Evolutionary conservation across 2,113 vertebrate genomes (phyloP).

Genomic region (Bubo bubo): DNA sequence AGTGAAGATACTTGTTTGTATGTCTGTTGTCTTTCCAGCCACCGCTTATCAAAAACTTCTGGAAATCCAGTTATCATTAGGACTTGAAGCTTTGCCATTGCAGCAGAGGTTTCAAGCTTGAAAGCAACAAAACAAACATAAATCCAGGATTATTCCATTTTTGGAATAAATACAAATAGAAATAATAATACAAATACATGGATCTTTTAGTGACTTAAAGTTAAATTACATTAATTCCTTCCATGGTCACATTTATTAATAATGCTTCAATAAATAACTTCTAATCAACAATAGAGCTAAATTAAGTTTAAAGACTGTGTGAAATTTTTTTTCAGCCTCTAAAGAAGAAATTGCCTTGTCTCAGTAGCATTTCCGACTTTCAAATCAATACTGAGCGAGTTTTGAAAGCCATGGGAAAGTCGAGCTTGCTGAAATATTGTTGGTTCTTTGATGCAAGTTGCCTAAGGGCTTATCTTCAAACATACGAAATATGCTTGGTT

Average conservation of each 20-base stretch:
- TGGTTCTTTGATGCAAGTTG: background rate
- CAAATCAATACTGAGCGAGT: background rate
- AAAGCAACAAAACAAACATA: background rate
- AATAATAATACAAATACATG: no score
- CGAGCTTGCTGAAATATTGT: background rate
- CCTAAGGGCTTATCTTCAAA: constrained; percentile 2
- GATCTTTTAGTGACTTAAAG: no score
- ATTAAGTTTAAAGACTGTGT: background rate
- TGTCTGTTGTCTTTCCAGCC: background rate
- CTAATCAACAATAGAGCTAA: background rate
- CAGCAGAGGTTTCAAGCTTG: background rate
- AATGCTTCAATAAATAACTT: background rate
- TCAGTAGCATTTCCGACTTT: background rate
- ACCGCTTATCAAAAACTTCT: background rate
- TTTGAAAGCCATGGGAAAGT: constrained; percentile 1
- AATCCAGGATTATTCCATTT: background rate
- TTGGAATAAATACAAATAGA: background rate
- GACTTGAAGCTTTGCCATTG: background rate
- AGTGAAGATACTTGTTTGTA: background rate
- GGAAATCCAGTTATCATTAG: background rate
- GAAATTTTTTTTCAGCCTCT: background rate
- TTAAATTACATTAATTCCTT: background rate
- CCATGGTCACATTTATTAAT: background rate
- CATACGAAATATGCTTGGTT: background rate
- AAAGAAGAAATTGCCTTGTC: background rate